Base-by-base conservation (phyloP, 53 echinoderm and acorn worm genomes). In the Holothuria leucospilota region DNA sequence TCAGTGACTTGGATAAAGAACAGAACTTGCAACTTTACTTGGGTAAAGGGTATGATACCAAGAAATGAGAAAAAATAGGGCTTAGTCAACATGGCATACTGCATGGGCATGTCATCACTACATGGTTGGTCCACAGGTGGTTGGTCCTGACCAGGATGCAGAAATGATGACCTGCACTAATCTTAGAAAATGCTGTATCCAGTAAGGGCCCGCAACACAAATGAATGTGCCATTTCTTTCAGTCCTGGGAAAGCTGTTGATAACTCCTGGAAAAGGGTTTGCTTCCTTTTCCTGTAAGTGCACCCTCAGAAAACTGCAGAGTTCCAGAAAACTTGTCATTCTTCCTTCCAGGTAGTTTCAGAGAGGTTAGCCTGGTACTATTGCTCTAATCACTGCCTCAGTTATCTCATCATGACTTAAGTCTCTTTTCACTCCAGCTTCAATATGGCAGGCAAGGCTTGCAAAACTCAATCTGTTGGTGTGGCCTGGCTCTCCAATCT, bases 231-330 rank as follows among this genome's bases (percentile, higher is more conserved):
- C 12, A 71, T 78, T 69, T 94, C 94, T 14, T 81, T 81, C 5
- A 39, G 29, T 2, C 69, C 73, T 63, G 92, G 87, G 2, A 46
- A 51, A n/a, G 94, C 90, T n/a, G n/a, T n/a, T n/a, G n/a, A n/a
- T n/a, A n/a, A n/a, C n/a, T n/a, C n/a, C n/a, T n/a, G n/a, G n/a
- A 86, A 94, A 0, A 86, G 74, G 13, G 90, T 90, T 87, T 14
- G 92, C 94, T 51, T 90, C 90, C 20, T 85, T 81, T 83, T 92
- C 88, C 14, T 71, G 59, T 46, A 78, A 92, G 58, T 94, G 90
- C 5, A 81, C n/a, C n/a, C n/a, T n/a, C n/a, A n/a, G n/a, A n/a
- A n/a, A n/a, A n/a, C n/a, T n/a, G n/a, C n/a, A n/a, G 4, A 94
- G 52, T 28, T 87, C 78, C 0, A 69, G 52, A 13, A 94, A 82